Conservation (phyloP, 2,797 vertebrate genomes). For the Lepilemur ruficaudatus region DNA sequence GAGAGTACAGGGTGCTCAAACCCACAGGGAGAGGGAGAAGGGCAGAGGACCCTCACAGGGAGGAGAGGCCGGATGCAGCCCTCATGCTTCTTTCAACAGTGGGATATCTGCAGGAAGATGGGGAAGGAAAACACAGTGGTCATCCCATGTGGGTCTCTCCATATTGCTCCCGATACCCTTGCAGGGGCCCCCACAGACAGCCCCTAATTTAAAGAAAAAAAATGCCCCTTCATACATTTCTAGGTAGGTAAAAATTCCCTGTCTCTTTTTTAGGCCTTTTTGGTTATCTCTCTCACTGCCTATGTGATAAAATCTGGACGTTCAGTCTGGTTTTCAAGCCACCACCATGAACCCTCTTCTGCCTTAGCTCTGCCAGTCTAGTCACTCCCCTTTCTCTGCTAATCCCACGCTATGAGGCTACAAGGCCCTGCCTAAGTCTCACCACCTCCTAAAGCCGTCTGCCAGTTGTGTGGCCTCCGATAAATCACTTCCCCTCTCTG, state of each 20-base stretch:
- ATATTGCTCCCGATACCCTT: neutral
- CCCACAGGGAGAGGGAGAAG: slow-evolving; percentile 63
- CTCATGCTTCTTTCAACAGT: slow-evolving; percentile 96
- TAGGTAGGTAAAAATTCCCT: neutral
- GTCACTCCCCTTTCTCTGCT: neutral
- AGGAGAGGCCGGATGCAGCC: slow-evolving; percentile 72
- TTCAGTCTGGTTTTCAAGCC: neutral
- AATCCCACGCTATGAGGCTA: neutral
- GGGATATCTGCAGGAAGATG: slow-evolving; percentile 91
- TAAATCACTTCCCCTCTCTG: neutral
- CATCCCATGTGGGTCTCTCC: neutral
- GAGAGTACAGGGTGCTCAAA: slow-evolving; percentile 82
- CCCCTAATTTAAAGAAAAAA: neutral
- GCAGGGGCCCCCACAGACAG: neutral
- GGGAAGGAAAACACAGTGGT: neutral
- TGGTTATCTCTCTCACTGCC: neutral
- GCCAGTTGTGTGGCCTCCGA: neutral
- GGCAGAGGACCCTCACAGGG: slow-evolving; percentile 61
- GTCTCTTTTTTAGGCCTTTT: neutral
- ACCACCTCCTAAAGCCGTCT: neutral
- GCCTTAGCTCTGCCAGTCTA: neutral
- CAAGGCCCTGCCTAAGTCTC: neutral
- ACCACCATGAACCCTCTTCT: neutral
- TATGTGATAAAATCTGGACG: neutral
- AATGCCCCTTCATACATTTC: neutral